Evolutionary conservation across 2,888 invertebrate genomes (phyloP).

Genomic region (Sicus ferrugineus): DNA sequence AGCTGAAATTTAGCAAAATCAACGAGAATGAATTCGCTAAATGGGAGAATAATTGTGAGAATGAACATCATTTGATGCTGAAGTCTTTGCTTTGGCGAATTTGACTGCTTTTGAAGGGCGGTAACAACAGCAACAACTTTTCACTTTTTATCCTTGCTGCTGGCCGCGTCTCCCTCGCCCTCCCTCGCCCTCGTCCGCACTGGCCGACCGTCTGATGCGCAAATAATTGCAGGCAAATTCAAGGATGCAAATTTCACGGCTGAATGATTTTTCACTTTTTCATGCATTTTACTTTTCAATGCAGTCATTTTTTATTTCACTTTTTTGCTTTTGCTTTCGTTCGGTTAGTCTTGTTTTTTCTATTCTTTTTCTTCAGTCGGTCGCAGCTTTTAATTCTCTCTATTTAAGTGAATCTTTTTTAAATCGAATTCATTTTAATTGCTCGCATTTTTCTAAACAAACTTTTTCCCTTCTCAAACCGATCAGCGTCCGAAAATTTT

Average conservation of each 20-base stretch:
- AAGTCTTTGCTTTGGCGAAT: neutral
- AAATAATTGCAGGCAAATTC: conserved; percentile 25
- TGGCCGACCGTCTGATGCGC: conserved; percentile 15
- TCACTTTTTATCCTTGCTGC: neutral
- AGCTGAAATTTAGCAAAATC: neutral
- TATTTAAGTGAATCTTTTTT: conserved; percentile 24
- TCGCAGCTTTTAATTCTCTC: conserved; percentile 13
- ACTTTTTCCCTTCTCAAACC: no score
- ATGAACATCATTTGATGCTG: neutral
- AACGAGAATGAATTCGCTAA: conserved; percentile 8
- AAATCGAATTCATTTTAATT: conserved; percentile 41
- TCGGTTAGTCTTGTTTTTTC: neutral
- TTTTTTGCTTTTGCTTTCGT: neutral
- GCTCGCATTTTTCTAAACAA: neutral
- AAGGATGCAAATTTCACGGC: conserved; percentile 10
- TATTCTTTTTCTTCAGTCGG: neutral
- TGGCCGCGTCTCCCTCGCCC: neutral
- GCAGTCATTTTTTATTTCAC: neutral
- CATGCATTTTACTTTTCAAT: neutral
- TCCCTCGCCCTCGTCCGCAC: no score
- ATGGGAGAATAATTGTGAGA: conserved; percentile 3
- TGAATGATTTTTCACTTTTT: conserved; percentile 9
- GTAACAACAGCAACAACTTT: neutral
- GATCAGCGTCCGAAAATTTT: no score
- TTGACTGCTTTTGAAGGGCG: neutral